Base-by-base conservation (phyloP, 2,888 invertebrate genomes). In the Drosophila trichaetosa region DNA sequence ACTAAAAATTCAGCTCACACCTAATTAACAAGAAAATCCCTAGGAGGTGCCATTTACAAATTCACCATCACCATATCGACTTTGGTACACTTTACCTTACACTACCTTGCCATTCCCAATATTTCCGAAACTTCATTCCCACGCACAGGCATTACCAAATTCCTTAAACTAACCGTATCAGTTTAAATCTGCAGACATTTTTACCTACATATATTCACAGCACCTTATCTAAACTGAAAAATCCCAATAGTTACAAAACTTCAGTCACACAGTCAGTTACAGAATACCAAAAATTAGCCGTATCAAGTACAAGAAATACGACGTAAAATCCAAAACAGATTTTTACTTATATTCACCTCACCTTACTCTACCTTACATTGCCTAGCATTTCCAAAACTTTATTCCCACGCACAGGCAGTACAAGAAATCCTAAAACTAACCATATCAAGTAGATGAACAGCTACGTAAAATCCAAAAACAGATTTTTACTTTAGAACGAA, bases 401-500 rank as follows among this genome's bases (percentile, higher is more conserved):
- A 33, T 61, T 79, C 75, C 54, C 76, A 74, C 75, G 54, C 54
- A 68, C 64, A 62, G 49, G 24, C 63, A 51, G 8, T 31, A 36
- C 1, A n/a, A 48, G 51, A 59, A 31, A 29, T 8, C 27, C 29
- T 4, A 4, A 70, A 64, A 64, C 18, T 49, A 33, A 65, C 38
- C 67, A 16, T 66, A 73, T 61, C 81, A 81, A 81, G 78, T 79
- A 38, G 34, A 42, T n/a, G 10, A 60, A 59, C 68, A 52, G 59
- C 49, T 49, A 57, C 59, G 87, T 73, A 83, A 85, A 87, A 67
- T 63, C 75, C 80, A 27, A 16, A 13, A 60, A 67, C 49, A 48
- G 11, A 62, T 48, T 69, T 66, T 51, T 21, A 62, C 40, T 27
- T 36, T 52, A 10, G 8, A 46, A 33, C 36, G 42, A 59, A 69